phyloP scores from a whole-genome alignment of 2,888 invertebrate species.

The Adineta ricciae region DNA sequence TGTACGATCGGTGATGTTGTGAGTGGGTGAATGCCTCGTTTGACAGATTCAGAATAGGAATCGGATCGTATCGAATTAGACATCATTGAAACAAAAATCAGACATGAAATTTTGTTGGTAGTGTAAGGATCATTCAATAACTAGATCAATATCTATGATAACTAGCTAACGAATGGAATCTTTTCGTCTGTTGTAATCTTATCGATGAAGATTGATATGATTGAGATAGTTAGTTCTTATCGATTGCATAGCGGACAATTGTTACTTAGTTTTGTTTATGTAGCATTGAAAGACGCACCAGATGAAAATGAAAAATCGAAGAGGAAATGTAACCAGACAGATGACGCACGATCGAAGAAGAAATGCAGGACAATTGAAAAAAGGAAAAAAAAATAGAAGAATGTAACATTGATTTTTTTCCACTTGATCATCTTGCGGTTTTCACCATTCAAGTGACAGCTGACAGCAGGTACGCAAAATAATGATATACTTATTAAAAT shows the following conservation, averaged over 20 bases:
- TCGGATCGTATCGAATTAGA: not conserved
- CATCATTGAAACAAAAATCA: not conserved
- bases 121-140: not conserved
- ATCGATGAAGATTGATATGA: not conserved
- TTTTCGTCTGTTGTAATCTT: too few species aligned
- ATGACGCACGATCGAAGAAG: not conserved
- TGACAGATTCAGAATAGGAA: slow-evolving; percentile 6
- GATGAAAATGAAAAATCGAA: not conserved
- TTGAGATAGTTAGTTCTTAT: not conserved
- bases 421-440: not conserved
- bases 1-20: not conserved
- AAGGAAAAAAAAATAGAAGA: not conserved
- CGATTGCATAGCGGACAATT: not conserved
- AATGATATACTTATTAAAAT: too few species aligned
- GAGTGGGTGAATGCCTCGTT: not conserved
- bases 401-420: not conserved
- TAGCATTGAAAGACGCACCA: not conserved
- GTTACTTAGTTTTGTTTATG: not conserved
- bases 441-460: not conserved
- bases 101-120: not conserved
- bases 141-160: too few species aligned
- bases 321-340: not conserved
- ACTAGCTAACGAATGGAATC: too few species aligned
- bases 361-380: not conserved
- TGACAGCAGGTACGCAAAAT: not conserved